These are phyloP conservation scores for Agapornis roseicollis DNA, from an alignment of 2,113 vertebrate genomes.

Conservation along the genomic window DNA sequence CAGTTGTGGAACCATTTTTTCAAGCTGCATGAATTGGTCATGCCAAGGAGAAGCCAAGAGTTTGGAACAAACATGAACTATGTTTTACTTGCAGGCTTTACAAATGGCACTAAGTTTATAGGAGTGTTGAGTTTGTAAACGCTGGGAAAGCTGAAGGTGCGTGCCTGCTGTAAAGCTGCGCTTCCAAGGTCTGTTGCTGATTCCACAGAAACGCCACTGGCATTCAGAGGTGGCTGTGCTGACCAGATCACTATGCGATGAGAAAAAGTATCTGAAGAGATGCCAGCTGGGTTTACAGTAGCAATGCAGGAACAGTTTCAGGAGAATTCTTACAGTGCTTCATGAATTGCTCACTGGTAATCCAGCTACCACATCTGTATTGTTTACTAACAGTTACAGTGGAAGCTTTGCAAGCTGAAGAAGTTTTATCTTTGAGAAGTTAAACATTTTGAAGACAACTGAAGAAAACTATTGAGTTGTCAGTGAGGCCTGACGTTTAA, in stretches of 20 bases:
- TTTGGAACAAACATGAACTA: neutral
- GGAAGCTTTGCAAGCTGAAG: neutral
- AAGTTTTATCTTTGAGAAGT: constrained; percentile 18
- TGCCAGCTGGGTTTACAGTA: constrained; percentile 11
- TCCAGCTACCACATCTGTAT: neutral
- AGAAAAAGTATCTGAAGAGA: neutral
- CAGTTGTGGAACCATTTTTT: constrained; percentile 27
- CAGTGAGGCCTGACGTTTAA: neutral
- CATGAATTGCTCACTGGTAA: neutral
- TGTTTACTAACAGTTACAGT: constrained; percentile 48
- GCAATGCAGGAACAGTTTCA: neutral
- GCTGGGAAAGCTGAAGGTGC: neutral
- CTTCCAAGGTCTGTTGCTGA: neutral
- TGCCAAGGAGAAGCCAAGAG: constrained; percentile 19
- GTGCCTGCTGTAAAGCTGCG: neutral
- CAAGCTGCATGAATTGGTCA: neutral
- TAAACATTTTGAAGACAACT: neutral
- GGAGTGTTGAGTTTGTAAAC: neutral
- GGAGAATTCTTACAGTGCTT: neutral
- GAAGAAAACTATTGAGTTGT: neutral
- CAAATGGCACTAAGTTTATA: neutral
- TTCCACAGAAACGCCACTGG: neutral
- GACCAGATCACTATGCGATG: neutral
- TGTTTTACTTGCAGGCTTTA: neutral
- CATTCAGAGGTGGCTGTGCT: neutral